Evolutionary conservation across 2,888 invertebrate genomes (phyloP).

Genomic region (Tetranychus piercei): DNA sequence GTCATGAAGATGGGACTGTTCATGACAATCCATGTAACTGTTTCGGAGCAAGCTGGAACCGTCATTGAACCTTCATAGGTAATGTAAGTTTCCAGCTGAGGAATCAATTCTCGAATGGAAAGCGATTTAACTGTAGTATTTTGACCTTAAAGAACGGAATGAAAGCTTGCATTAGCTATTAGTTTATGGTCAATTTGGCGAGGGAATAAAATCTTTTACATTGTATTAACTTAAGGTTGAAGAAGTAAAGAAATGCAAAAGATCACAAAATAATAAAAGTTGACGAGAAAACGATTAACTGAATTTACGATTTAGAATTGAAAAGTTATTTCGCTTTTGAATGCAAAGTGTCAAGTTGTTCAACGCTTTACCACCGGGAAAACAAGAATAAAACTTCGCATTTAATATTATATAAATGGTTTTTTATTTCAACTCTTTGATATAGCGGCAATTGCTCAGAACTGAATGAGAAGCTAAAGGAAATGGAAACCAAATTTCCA

Average conservation of each 20-base stretch:
- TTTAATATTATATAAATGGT: too few species aligned
- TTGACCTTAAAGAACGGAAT: constrained; percentile 44
- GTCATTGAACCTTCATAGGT: constrained; percentile 96
- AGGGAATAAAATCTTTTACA: too few species aligned
- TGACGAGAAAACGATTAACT: too few species aligned
- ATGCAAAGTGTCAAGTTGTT: too few species aligned
- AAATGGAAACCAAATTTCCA: background rate
- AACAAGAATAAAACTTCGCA: too few species aligned
- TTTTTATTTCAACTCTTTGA: background rate
- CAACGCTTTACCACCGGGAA: too few species aligned
- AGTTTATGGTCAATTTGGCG: too few species aligned
- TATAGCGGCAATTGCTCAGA: background rate
- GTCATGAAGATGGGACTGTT: constrained; percentile 95
- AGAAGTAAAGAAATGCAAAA: too few species aligned
- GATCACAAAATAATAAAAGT: too few species aligned
- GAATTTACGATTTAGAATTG: too few species aligned
- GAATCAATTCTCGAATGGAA: constrained; percentile 64
- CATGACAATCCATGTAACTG: constrained; percentile 90
- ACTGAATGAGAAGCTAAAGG: background rate
- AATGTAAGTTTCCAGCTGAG: constrained; percentile 79
- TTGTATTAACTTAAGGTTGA: too few species aligned
- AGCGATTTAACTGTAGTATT: constrained; percentile 63
- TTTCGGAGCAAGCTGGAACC: constrained; percentile 94
- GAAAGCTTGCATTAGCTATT: background rate
- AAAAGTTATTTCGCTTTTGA: too few species aligned